Percentiles rank a stretch among this genome's conserved stretches.
Evolutionary conservation across 2,113 vertebrate genomes (phyloP).

Genomic region (Ptilonorhynchus violaceus): DNA sequence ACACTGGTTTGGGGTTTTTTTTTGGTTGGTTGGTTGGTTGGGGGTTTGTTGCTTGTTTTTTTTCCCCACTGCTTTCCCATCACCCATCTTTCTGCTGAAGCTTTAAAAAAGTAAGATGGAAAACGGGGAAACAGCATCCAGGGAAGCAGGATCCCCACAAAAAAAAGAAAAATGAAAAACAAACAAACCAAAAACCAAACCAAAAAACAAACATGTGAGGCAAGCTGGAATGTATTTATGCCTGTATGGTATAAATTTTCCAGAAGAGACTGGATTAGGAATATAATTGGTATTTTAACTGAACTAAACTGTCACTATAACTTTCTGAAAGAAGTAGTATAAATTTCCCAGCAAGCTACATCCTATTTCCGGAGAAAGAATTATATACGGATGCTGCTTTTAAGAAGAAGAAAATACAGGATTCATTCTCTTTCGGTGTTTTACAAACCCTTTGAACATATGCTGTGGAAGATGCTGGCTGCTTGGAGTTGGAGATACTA

Average conservation of each 20-base stretch:
- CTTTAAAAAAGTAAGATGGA: not conserved
- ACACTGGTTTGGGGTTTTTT: not conserved
- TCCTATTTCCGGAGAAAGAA: not conserved
- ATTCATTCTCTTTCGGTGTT: not conserved
- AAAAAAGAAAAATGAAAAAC: not conserved
- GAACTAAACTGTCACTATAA: not conserved
- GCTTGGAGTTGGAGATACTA: not conserved
- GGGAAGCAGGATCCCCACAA: not conserved
- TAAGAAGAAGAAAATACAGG: not conserved
- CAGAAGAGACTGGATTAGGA: not conserved
- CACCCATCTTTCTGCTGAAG: not conserved
- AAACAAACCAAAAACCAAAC: not conserved
- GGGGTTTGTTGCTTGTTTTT: not conserved
- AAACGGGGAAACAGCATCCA: not conserved
- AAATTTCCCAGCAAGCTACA: not conserved
- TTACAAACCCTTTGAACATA: not conserved
- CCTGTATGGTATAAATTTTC: not conserved
- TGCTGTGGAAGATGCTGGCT: not conserved
- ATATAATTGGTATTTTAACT: not conserved
- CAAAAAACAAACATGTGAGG: not conserved
- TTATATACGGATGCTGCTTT: not conserved
- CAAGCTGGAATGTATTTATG: not conserved
- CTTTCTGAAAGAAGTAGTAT: not conserved
- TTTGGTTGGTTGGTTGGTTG: not conserved
- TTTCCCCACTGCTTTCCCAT: not conserved